Base-by-base conservation (phyloP, 2,888 invertebrate species). In the Acanthacorydalis orientalis region DNA sequence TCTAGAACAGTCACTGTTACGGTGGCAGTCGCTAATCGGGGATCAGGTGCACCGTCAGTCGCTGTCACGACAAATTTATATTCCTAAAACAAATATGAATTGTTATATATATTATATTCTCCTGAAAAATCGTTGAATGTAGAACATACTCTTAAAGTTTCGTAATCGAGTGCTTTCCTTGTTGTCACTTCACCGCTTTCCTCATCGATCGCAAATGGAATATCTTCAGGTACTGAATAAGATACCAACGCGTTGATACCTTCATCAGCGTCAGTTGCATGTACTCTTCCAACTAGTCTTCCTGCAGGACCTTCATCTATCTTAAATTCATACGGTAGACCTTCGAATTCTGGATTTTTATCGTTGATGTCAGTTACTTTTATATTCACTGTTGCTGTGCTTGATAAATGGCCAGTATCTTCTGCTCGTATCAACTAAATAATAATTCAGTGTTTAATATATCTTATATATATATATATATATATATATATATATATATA, bases 361-460 rank as follows among this genome's bases (percentile, higher is more conserved):
- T 92, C 91, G 60, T 91, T 91, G 51, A 90, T 87, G 57, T 92
- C 92, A 0, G 88, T 87, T 1, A 92, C 86, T 60, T 83, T 83
- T 48, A 92, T 84, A 57, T 89, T 88, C 0, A 91, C 84, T 0
- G 85, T 87, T 0, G 87, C 83, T 1, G 83, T 86, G 56, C 82
- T 85, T 0, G 82, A 78, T 35, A 90, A 64, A 41, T 83, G 85
- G 1, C 88, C 89, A 23, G 83, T 80, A 60, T 91, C 91, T 64
- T 88, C 88, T 0, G 90, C 90, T 68, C 77, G 82, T 45, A 92
- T 77, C 59, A 82, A 72, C 84, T 84, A 59, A 32, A 62, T 64
- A 31, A 23, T 33, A 46, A 37, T 33, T 10, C 38, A 33, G n/a
- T n/a, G n/a, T n/a, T 10, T 15, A 23, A n/a, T 23, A 23, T 11